These are phyloP conservation scores for Digitonthophagus gazella DNA, from an alignment of 2,888 invertebrate genomes.

Conservation along the genomic window DNA sequence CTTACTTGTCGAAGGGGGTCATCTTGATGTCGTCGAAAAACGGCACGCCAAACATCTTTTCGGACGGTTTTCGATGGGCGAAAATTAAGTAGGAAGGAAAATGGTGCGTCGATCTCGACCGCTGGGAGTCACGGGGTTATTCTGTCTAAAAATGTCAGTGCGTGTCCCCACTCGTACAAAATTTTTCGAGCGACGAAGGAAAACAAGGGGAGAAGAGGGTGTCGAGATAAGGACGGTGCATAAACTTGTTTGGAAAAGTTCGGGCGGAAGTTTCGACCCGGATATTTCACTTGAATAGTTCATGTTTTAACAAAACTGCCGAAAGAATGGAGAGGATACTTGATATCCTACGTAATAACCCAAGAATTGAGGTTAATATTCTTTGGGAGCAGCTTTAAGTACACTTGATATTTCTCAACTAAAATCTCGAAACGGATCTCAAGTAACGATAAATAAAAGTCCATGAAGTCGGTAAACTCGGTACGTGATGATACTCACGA, in stretches of 20 bases:
- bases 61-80: not conserved
- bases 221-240: not conserved
- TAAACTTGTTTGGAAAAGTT: not conserved
- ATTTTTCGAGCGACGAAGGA: not conserved
- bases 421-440: too few relatives aligned
- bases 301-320: not conserved
- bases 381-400: too few relatives aligned
- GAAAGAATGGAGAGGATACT: not conserved
- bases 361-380: not conserved
- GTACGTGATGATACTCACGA: too few relatives aligned
- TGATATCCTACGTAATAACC: not conserved
- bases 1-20: slow-evolving; percentile 28
- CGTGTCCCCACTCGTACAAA: slow-evolving; percentile 1
- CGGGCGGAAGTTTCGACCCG: not conserved
- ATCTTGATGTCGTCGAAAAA: slow-evolving; percentile 26
- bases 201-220: not conserved
- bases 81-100: slow-evolving; percentile 3
- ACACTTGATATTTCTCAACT: too few relatives aligned
- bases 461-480: too few relatives aligned
- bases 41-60: slow-evolving; percentile 27
- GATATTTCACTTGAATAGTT: not conserved
- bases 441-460: too few relatives aligned
- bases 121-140: not conserved
- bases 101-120: not conserved
- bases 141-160: not conserved